Base-by-base conservation (phyloP, 2,888 invertebrate genomes). In the Graphium colonna region DNA sequence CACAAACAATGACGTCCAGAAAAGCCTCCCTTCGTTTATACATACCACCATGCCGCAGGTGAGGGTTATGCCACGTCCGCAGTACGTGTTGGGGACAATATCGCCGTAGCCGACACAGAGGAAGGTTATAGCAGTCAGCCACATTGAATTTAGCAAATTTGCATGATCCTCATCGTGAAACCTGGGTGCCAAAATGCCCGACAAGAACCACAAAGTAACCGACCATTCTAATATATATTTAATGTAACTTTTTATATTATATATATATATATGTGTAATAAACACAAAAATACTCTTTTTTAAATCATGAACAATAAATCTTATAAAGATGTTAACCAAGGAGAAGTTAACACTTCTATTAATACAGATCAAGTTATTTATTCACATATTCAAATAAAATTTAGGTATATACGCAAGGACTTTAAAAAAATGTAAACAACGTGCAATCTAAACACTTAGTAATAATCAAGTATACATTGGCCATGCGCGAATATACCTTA, bases 41-140 rank as follows among this genome's bases (percentile, higher is more conserved):
- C 95, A 95, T 95, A 99, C 99, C 98, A 99, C 98, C 92, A 99
- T 98, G 84, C 99, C 99, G 77, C 98, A 98, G 82, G 97, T 96
- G 85, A 99, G 97, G 76, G 99, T 98, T 83, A 99, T 98, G 79
- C 97, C 98, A 82, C 99, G 93, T 79, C 99, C 99, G 92, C 99
- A 99, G 92, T 99, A 99, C 66, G 99, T 99, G 92, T 99, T 99
- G 82, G 99, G 99, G 79, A 99, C 99, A 80, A 98, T 98, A 92
- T 98, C 99, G 72, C 99, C 99, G 91, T 99, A 99, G 83, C 99
- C 99, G 77, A 99, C 98, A 92, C 98, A 98, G 82, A 99, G 95
- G 93, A 99, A 99, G 75, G 99, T 99, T 88, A 99, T 99, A 89
- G 99, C 98, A 82, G 99, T 98, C 91, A 99, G 95, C 99, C 99